phyloP scores from a whole-genome alignment of 2,888 invertebrate species.

The Caradrina clavipalpis region DNA sequence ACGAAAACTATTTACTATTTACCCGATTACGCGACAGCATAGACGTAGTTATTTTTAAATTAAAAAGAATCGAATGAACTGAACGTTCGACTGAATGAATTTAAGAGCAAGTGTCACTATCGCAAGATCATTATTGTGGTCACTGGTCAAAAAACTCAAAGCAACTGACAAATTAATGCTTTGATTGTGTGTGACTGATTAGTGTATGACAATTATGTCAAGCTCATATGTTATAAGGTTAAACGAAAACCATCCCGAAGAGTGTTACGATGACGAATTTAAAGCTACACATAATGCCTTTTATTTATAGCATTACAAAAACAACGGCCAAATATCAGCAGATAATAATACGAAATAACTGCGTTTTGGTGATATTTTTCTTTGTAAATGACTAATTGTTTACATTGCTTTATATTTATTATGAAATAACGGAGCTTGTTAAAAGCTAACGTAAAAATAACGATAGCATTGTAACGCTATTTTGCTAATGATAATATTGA shows the following conservation, averaged over 20 bases:
- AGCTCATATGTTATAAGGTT: background rate
- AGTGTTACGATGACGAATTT: too few relatives aligned
- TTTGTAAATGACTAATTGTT: too few relatives aligned
- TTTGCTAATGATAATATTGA: too few relatives aligned
- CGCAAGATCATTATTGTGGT: slow-evolving; percentile 3
- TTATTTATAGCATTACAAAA: too few relatives aligned
- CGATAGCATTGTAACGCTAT: too few relatives aligned
- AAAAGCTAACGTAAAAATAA: too few relatives aligned
- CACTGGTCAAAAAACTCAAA: slow-evolving; percentile 2
- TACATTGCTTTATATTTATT: too few relatives aligned
- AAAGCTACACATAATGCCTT: too few relatives aligned
- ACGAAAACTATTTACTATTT: background rate
- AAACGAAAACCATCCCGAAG: background rate
- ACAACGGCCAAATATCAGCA: too few relatives aligned
- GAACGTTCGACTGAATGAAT: slow-evolving; percentile 6
- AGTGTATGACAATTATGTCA: background rate
- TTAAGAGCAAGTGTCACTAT: background rate
- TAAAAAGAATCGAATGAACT: slow-evolving; percentile 6
- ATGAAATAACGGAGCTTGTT: too few relatives aligned
- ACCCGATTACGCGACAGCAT: background rate
- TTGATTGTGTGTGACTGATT: background rate
- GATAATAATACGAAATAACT: too few relatives aligned
- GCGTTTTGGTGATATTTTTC: too few relatives aligned
- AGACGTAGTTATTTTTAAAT: background rate
- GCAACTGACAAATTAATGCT: background rate